Evolutionary conservation across 53 echinoderm and acorn worm species (phyloP), one percentile per base, ranked within the genome.

Genomic region (Holothuria scabra): DNA sequence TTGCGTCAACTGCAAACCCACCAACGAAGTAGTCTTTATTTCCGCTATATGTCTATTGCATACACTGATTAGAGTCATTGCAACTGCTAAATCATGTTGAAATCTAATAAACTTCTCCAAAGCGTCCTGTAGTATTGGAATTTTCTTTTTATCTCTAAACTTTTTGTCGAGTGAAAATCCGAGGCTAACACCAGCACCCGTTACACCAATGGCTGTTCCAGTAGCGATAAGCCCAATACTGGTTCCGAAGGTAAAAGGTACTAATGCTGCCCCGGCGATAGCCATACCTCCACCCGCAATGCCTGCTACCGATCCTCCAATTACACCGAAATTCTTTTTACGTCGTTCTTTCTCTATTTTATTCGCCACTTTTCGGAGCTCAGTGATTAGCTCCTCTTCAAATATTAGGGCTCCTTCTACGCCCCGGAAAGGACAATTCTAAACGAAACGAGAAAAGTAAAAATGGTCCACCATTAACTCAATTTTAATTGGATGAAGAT

Each of bases 141-240:
- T 57, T 57, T 28, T 62, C 28, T 62, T 62, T 28, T 19, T 62
- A 62, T 62, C 63, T 18, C 28, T 62, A 28, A 62, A 62, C 28
- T 24, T 8, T 28, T 62, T 62, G n/a, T 62, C 63, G 63, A 62
- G 63, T 8, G 63, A 62, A 62, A 62, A 62, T 62, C 63, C 63
- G 9, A 62, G n/a, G 20, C 63, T 62, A 22, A 62, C 8, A 8
- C 63, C 63, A 24, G 63, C 63, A 11, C 63, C 63, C n/a, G 63
- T 19, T 11, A 28, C 63, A 8, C 63, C 63, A 11, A 62, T 28
- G 8, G 28, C 63, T 62, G 6, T 28, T 19, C 63, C 63, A 62
- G 21, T 8, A 62, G 28, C 10, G 12, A 57, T 57, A 14, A 57
- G 20, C 58, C 58, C 58, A 57, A 20, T 14, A 57, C 58, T 57